These are phyloP conservation scores for Phalanger gymnotis DNA, from an alignment of 2,797 vertebrate genomes.

Conservation along the genomic window DNA sequence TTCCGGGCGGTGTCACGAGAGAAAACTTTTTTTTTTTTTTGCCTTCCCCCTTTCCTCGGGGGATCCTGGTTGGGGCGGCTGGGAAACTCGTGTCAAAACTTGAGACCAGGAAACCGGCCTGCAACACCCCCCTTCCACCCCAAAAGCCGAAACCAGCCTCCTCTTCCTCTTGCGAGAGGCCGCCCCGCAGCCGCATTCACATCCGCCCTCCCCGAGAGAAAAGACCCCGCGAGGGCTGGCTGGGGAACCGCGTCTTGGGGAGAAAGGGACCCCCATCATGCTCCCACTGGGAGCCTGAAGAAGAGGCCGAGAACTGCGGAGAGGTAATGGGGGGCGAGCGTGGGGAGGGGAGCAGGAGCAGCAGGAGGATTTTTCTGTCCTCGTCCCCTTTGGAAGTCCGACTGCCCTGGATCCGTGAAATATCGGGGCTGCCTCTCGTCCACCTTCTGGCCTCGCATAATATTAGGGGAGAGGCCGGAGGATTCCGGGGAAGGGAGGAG, in stretches of 20 bases:
- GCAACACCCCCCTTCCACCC: constrained; percentile 44
- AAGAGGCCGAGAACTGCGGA: constrained; percentile 63
- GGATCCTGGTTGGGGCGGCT: constrained; percentile 50
- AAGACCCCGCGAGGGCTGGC: constrained; percentile 3
- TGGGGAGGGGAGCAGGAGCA: constrained; percentile 25
- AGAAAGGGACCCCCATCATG: constrained; percentile 61
- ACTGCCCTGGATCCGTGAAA: neutral
- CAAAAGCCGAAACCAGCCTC: neutral
- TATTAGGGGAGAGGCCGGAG: constrained; percentile 28
- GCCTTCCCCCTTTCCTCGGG: constrained; percentile 34
- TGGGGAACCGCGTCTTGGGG: constrained; percentile 35
- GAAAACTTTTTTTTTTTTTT: constrained; percentile 69
- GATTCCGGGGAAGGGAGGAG: constrained; percentile 54
- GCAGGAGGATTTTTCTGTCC: neutral
- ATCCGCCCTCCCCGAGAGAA: constrained; percentile 59
- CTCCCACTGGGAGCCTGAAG: constrained; percentile 44
- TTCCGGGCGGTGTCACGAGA: constrained; percentile 77
- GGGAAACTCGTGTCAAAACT: constrained; percentile 68
- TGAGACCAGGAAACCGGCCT: constrained; percentile 54
- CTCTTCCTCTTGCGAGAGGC: constrained; percentile 48
- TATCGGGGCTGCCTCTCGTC: neutral
- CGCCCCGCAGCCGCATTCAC: constrained; percentile 69
- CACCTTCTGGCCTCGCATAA: constrained; percentile 21
- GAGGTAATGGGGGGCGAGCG: constrained; percentile 61
- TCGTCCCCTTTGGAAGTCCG: neutral